Percentiles rank a stretch among this genome's conserved stretches.
phyloP scores from a whole-genome alignment of 2,113 vertebrate genomes.

The Camelus bactrianus region DNA sequence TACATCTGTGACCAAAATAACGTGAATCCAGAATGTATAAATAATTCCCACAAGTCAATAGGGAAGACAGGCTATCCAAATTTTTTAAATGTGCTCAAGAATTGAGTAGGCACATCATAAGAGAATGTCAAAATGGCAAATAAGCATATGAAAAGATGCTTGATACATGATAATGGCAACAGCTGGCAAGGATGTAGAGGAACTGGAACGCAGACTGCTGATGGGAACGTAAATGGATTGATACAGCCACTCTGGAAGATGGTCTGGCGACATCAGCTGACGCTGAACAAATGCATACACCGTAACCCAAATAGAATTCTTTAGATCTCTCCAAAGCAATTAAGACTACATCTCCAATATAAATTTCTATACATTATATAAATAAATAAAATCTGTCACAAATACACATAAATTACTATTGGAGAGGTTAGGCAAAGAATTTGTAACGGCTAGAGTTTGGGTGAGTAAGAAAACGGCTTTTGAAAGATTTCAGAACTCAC shows the following conservation, averaged over 20 bases:
- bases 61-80: not conserved
- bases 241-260: not conserved
- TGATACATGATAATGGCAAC: not conserved
- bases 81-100: not conserved
- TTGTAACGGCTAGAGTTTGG: not conserved
- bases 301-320: not conserved
- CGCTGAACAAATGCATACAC: not conserved
- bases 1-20: not conserved
- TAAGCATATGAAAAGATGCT: not conserved
- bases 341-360: not conserved
- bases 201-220: not conserved
- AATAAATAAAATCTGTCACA: constrained; percentile 20
- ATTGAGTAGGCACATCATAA: not conserved
- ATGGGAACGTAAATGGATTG: not conserved
- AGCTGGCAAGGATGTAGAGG: not conserved
- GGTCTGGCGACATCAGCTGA: no score
- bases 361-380: not conserved
- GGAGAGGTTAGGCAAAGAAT: not conserved
- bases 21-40: not conserved
- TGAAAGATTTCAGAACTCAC: not conserved
- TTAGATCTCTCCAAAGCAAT: not conserved
- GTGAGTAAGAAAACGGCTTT: not conserved
- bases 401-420: not conserved
- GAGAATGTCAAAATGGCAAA: not conserved
- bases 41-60: not conserved